These are phyloP conservation scores for Microtus oregoni DNA, from an alignment of 2,113 vertebrate genomes.

Conservation along the genomic window DNA sequence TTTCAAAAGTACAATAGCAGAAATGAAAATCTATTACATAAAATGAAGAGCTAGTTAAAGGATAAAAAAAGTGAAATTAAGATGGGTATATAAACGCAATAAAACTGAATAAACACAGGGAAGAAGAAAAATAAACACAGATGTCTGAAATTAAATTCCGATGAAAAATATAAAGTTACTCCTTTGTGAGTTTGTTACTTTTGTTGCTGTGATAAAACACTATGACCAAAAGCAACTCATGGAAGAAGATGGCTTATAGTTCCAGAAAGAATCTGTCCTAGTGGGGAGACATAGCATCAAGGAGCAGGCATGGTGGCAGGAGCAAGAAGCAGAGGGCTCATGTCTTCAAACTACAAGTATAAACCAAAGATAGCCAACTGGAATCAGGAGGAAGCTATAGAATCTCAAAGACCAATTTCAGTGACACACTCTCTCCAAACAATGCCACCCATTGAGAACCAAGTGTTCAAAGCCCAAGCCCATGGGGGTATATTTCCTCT, in stretches of 20 bases:
- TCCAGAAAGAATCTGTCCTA: neutral
- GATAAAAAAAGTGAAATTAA: neutral
- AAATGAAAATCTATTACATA: conserved; percentile 34
- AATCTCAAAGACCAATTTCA: neutral
- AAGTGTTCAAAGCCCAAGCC: neutral
- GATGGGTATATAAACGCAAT: neutral
- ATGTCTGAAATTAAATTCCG: neutral
- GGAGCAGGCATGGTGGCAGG: neutral
- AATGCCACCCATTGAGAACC: neutral
- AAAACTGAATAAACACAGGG: neutral
- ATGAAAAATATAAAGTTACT: neutral
- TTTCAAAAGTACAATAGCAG: neutral
- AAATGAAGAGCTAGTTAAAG: neutral
- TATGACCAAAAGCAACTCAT: neutral
- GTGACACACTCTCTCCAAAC: neutral
- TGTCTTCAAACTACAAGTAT: neutral
- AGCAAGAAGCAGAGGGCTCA: neutral
- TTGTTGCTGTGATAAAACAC: neutral
- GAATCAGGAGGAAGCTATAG: neutral
- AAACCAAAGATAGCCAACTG: neutral
- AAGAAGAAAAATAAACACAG: neutral
- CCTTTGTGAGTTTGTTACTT: neutral
- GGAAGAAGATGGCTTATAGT: neutral
- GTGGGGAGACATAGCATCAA: neutral
- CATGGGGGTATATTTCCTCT: neutral